Percentiles rank a stretch among this genome's conserved stretches.
Conservation (phyloP, 1,140 invertebrate species). For the Cepaea nemoralis region DNA sequence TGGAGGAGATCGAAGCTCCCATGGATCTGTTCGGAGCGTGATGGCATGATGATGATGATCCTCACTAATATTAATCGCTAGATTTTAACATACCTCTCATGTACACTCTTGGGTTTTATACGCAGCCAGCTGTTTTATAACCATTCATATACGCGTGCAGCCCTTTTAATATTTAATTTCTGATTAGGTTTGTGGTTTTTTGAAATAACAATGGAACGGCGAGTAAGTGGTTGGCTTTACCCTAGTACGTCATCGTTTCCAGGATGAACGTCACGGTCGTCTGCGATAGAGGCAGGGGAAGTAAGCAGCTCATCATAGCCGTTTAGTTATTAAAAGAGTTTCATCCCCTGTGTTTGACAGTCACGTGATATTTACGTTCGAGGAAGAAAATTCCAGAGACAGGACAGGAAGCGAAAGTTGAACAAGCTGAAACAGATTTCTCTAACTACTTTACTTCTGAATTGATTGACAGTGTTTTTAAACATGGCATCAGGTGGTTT, state of each 20-base stretch:
- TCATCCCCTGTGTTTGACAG: background rate
- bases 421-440: no score
- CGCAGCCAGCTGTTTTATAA: background rate
- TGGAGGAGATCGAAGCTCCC: no score
- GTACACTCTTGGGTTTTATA: background rate
- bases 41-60: no score
- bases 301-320: background rate
- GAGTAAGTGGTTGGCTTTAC: no score
- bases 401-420: no score
- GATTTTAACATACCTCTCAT: background rate
- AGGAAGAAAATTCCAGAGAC: no score
- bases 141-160: background rate
- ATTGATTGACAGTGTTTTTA: background rate
- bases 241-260: background rate
- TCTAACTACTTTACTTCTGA: no score
- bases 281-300: background rate
- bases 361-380: background rate
- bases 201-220: background rate
- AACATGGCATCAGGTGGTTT: conserved; percentile 35
- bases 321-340: background rate
- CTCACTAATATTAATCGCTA: no score
- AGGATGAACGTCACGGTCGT: background rate
- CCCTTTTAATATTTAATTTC: conserved; percentile 30
- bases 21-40: no score
- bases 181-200: background rate